Evolutionary conservation across 2,797 vertebrate genomes (phyloP).

Genomic region (Cichlasoma orientale): DNA sequence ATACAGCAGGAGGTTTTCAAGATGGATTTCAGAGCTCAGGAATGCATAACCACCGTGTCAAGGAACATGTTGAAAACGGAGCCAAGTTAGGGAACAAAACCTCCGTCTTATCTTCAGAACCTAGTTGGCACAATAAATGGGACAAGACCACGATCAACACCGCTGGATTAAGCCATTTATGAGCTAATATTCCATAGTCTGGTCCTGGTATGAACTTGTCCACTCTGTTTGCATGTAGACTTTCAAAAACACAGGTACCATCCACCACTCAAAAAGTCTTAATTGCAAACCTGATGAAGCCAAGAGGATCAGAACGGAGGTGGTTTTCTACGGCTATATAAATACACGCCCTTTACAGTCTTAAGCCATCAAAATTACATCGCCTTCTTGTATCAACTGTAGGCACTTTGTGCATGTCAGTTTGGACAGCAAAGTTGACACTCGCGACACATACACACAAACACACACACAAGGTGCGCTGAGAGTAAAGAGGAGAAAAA

Average conservation of each 20-base stretch:
- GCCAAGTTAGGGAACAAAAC: background rate
- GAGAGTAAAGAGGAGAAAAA: constrained; percentile 41
- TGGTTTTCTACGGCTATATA: constrained; percentile 50
- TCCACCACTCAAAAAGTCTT: background rate
- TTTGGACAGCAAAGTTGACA: constrained; percentile 26
- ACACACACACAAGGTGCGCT: constrained; percentile 10
- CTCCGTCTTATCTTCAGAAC: background rate
- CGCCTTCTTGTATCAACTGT: background rate
- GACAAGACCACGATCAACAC: background rate
- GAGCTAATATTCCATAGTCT: background rate
- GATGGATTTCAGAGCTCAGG: background rate
- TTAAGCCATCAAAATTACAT: background rate
- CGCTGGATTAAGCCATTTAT: background rate
- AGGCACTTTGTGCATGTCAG: constrained; percentile 18
- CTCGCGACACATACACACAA: constrained; percentile 1
- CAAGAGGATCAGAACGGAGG: constrained; percentile 44
- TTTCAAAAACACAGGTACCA: background rate
- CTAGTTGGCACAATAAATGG: background rate
- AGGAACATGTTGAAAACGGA: background rate
- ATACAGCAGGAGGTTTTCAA: background rate
- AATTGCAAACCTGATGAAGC: constrained; percentile 49
- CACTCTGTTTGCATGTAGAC: background rate
- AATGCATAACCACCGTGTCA: background rate
- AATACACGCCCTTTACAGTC: constrained; percentile 51
- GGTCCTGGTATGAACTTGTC: background rate